phyloP scores from a whole-genome alignment of 2,797 vertebrate species.

The Micrastur ruficollis region DNA sequence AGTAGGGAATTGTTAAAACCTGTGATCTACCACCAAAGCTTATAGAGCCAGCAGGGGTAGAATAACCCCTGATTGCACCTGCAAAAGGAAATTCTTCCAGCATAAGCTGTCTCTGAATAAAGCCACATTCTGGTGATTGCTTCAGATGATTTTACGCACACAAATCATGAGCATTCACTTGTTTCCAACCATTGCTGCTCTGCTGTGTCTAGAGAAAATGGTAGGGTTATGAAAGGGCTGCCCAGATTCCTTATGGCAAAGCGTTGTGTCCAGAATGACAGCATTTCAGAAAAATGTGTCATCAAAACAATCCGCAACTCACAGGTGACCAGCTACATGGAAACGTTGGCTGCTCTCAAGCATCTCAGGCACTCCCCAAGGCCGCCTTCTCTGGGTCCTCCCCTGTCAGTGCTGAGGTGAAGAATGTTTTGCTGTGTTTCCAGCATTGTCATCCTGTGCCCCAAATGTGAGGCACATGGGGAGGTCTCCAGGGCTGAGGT shows the following conservation, averaged over 20 bases:
- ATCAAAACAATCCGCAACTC: neutral
- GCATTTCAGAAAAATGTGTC: neutral
- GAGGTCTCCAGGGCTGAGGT: neutral
- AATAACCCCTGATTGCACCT: neutral
- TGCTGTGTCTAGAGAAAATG: neutral
- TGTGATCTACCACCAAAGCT: neutral
- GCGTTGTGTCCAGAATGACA: neutral
- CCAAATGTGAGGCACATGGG: rapidly evolving
- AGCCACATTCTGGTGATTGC: neutral
- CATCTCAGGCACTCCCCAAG: neutral
- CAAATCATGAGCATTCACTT: neutral
- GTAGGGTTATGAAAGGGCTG: neutral
- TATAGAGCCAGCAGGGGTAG: neutral
- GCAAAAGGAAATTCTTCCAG: neutral
- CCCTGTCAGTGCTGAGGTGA: neutral
- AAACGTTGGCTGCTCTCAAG: neutral
- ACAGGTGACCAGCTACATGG: neutral
- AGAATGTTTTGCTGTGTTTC: neutral
- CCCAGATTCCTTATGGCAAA: neutral
- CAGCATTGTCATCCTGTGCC: neutral
- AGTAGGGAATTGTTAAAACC: slow-evolving; percentile 1
- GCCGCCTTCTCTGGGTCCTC: neutral
- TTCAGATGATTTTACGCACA: rapidly evolving
- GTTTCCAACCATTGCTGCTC: neutral
- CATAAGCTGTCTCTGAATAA: neutral